A percentile compares a stretch with the other conserved stretches of the same genome.
Conservation (phyloP, 2,888 invertebrate genomes). For the Esperia sulphurella region DNA sequence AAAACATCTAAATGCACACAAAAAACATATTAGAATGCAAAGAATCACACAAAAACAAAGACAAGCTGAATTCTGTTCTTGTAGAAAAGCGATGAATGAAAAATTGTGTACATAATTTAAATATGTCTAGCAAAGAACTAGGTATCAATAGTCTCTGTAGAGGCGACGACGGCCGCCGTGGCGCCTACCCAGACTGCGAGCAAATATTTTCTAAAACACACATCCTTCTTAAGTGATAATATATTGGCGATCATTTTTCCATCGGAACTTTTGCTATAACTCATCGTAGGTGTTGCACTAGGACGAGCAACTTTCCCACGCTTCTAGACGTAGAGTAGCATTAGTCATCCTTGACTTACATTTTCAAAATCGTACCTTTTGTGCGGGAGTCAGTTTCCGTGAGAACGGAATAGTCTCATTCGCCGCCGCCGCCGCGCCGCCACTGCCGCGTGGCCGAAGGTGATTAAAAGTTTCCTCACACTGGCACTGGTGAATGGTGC, state of each 20-base stretch:
- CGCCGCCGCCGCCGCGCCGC: slow-evolving; percentile 40
- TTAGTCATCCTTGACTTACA: slow-evolving; percentile 72
- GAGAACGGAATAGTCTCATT: slow-evolving; percentile 57
- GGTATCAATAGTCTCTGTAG: background rate
- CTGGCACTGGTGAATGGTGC: no score
- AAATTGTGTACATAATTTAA: slow-evolving; percentile 29
- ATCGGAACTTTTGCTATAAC: slow-evolving; percentile 31
- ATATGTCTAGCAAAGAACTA: slow-evolving; percentile 21
- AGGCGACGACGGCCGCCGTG: slow-evolving; percentile 15
- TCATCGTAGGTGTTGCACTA: slow-evolving; percentile 27
- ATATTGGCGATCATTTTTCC: slow-evolving; percentile 40
- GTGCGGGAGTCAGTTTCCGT: slow-evolving; percentile 65
- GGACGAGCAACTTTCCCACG: slow-evolving; percentile 59
- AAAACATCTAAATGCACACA: background rate
- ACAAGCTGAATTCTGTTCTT: slow-evolving; percentile 34
- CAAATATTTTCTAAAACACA: slow-evolving; percentile 27
- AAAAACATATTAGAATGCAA: slow-evolving; percentile 30
- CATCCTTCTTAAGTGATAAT: slow-evolving; percentile 30
- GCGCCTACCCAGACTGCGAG: slow-evolving; percentile 40
- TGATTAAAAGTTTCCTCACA: background rate
- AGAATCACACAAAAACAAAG: slow-evolving; percentile 37
- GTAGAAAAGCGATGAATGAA: slow-evolving; percentile 48
- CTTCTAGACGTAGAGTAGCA: slow-evolving; percentile 54
- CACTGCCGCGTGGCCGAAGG: slow-evolving; percentile 12
- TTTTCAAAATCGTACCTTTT: slow-evolving; percentile 73